Evolutionary conservation across 1,140 invertebrate genomes (phyloP), one percentile per base, ranked within the genome.

Genomic region (Parapsyche elsis): DNA sequence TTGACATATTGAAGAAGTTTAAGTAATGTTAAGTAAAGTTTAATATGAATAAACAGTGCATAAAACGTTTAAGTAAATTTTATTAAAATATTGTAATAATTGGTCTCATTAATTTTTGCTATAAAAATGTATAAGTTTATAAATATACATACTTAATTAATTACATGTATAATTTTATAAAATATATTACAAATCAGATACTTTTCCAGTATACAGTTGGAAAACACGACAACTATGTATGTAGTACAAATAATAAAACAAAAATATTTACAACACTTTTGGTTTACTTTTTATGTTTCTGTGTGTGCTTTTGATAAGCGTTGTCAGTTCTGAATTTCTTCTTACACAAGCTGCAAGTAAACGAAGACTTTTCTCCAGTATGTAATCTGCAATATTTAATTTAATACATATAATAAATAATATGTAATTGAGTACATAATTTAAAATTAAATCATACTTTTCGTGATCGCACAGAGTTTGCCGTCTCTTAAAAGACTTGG

Each of bases 1-100:
- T 80, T 7, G 79, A 80, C 12, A 80, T 80, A 16, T 30, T 80
- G n/a, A 80, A 80, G 30, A 80, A 76, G 19, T 16, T 26, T 23
- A 80, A 80, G 76, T 80, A 64, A 80, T 49, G 16, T 19, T 14
- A 16, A 7, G 2, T 67, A 53, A 5, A 53, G n/a, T n/a, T 12
- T 53, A 7, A 38, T 7, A 38, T 4, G 1, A 38, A 38, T 1
- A 4, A 38, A 38, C 7, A 38, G 7, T 38, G 1, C 30, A 7
- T 38, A 38, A 1, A 38, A 38, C 7, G 30, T n/a, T n/a, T n/a
- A 38, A 38, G 2, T 38, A 38, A 38, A 38, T 38, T 38, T 38
- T 38, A 38, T 38, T 38, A 38, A 7, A 38, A 38, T 38, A 38
- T 38, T 38, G 30, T 4, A 38, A 38, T 7, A 38, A 38, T 38